phyloP scores from a whole-genome alignment of 2,797 vertebrate species.

The Galaxias olidus region DNA sequence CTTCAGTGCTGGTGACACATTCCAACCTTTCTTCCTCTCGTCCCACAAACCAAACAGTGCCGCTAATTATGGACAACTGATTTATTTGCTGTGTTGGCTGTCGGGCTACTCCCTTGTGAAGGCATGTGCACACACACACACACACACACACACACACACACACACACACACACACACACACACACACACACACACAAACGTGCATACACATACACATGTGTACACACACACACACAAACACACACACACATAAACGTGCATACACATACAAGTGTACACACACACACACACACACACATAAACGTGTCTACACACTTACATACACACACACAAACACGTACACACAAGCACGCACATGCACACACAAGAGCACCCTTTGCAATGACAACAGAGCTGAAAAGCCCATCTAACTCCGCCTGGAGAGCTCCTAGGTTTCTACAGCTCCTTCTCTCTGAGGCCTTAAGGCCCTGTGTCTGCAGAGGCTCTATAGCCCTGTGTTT shows the following conservation, averaged over 20 bases:
- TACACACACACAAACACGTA: conserved; percentile 1
- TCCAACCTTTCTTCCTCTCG: conserved; percentile 68
- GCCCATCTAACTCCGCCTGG: conserved; percentile 50
- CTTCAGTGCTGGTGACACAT: conserved; percentile 67
- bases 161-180: conserved; percentile 21
- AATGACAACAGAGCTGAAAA: conserved; percentile 58
- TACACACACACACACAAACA: conserved; percentile 7
- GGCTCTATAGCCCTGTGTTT: conserved; percentile 17
- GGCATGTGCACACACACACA: conserved; percentile 34
- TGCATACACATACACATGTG: conserved; percentile 4
- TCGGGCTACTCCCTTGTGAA: conserved; percentile 60
- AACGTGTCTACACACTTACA: conserved; percentile 2
- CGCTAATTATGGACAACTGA: conserved; percentile 73
- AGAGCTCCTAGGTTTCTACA: conserved; percentile 43
- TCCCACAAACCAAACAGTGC: conserved; percentile 71
- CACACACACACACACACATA: background rate
- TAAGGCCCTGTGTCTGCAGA: too few species aligned
- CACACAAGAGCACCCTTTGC: conserved; percentile 47
- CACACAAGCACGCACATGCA: background rate
- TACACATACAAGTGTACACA: too few species aligned
- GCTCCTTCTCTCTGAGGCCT: conserved; percentile 24
- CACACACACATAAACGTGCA: background rate
- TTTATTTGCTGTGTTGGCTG: conserved; percentile 64
- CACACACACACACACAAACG: background rate
- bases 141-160: conserved; percentile 28